Evolutionary conservation across 35 echinoderm and acorn worm genomes (phyloP).

Genomic region (Lytechinus pictus): DNA sequence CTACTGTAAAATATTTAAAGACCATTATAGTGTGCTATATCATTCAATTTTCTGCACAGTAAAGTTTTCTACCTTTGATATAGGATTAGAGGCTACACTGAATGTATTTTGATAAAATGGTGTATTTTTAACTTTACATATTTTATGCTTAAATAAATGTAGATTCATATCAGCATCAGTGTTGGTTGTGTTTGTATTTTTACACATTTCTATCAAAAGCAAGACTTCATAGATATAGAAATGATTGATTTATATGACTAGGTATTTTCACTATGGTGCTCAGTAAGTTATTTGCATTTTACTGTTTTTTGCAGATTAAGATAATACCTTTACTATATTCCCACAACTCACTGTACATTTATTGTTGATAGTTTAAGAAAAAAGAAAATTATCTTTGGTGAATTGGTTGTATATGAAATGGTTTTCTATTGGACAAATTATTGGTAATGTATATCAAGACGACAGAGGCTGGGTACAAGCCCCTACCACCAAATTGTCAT

Average conservation of each 20-base stretch:
- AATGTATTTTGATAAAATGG: not conserved
- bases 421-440: not conserved
- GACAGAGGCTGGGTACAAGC: not conserved
- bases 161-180: not conserved
- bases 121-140: not conserved
- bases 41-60: not conserved
- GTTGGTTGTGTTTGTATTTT: not conserved
- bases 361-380: not conserved
- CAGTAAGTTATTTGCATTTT: slow-evolving; percentile 6
- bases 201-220: not conserved
- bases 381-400: not conserved
- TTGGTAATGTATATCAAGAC: not conserved
- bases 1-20: not conserved
- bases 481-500: not conserved
- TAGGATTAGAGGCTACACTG: not conserved
- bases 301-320: not conserved
- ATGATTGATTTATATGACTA: not conserved
- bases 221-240: not conserved
- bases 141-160: not conserved
- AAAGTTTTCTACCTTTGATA: not conserved
- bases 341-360: not conserved
- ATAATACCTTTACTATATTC: not conserved
- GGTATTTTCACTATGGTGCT: slow-evolving; percentile 11
- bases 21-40: not conserved
- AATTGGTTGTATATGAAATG: not conserved